Percentiles rank a stretch among this genome's conserved stretches.
Evolutionary conservation across 2,888 invertebrate species (phyloP).

Genomic region (Zootermopsis nevadensis): DNA sequence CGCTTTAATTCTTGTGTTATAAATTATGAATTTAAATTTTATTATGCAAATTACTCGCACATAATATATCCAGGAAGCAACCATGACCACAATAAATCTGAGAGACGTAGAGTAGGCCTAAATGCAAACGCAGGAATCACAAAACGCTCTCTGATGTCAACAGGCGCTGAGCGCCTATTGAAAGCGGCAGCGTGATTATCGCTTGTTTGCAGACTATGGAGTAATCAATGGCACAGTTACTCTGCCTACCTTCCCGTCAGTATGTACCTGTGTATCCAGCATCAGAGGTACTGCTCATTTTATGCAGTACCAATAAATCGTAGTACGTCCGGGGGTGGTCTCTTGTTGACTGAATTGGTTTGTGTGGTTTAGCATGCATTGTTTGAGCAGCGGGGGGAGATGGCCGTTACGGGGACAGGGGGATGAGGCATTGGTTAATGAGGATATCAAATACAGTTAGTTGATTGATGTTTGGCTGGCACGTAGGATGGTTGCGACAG

Average conservation of each 20-base stretch:
- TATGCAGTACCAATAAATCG: slow-evolving; percentile 21
- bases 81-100: no score
- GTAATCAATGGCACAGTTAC: slow-evolving; percentile 18
- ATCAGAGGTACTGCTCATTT: slow-evolving; percentile 9
- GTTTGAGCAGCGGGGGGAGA: slow-evolving; percentile 28
- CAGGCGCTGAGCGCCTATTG: slow-evolving; percentile 30
- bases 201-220: slow-evolving; percentile 33
- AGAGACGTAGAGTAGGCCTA: no score
- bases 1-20: no score
- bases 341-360: slow-evolving; percentile 42
- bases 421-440: slow-evolving; percentile 37
- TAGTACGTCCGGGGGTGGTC: neutral
- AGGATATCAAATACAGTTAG: slow-evolving; percentile 43
- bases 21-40: no score
- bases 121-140: neutral
- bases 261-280: neutral
- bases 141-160: slow-evolving; percentile 12
- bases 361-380: slow-evolving; percentile 43
- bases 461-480: slow-evolving; percentile 39
- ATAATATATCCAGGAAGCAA: no score
- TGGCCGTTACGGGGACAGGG: slow-evolving; percentile 10
- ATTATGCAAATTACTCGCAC: no score
- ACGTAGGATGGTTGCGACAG: slow-evolving; percentile 31
- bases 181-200: slow-evolving; percentile 26
- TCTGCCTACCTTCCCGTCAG: neutral